Evolutionary conservation across 30 jellyfish, hydroid and myxozoan genomes (phyloP), one percentile per base, ranked within the genome.

Genomic region (Chrysaora quinquecirrha): DNA sequence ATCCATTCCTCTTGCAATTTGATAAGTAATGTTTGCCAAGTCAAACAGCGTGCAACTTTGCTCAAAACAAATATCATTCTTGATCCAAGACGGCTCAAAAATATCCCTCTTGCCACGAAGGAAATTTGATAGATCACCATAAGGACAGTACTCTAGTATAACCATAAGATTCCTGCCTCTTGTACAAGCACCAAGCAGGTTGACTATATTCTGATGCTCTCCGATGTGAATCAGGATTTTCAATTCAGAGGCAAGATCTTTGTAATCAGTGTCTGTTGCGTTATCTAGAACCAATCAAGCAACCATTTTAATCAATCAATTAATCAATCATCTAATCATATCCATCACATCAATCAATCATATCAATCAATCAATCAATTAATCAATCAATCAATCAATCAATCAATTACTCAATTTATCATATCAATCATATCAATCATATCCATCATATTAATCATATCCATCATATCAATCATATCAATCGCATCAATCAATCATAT

Each of bases 111-210:
- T 70, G 14, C 64, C 82, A 7, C 97, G 96, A 20, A 94, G 71
- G 81, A 94, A 94, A 7, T 73, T 46, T 34, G 89, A 85, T 60
- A 94, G 76, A 64, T 82, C 95, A 2, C 99, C 99, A 62, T 83
- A 75, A 1, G 86, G 96, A 65, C 99, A 94, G 72, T 84, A 94
- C 52, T 94, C 99, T 52, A 94, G 77, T 21, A 94, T 94, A 11
- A 95, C 96, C 52, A 89, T 74, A 14, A 94, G 79, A 14, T 64
- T 88, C 24, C 99, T 97, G 67, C 80, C 84, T 33, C 63, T 64
- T 19, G 97, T 94, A 77, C 99, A 94, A 0, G 99, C 97, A 11
- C 99, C 99, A 10, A 94, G 91, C 30, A 94, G 48, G 64, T 88
- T 94, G 35, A 94, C 99, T 18, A 94, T 87, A 70, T 94, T 94